These are phyloP conservation scores for Disparrhopalites patrizii DNA, from an alignment of 2,888 invertebrate species.

Conservation along the genomic window DNA sequence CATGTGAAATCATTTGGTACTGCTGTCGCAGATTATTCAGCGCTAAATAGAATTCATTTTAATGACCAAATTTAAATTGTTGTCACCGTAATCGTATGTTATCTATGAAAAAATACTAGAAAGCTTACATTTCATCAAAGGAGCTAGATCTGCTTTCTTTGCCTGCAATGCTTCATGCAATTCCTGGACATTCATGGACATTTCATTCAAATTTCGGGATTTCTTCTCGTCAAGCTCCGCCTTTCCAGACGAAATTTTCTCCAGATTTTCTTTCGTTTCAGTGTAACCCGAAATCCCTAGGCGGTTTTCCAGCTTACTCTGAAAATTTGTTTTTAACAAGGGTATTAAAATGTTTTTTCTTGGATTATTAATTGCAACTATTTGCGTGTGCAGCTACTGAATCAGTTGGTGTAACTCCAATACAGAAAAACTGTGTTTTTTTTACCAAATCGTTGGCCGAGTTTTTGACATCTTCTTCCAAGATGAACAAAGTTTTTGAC, in stretches of 20 bases:
- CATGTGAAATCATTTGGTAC: slow-evolving; percentile 61
- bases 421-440: slow-evolving; percentile 43
- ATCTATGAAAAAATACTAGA: not conserved
- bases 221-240: slow-evolving; percentile 56
- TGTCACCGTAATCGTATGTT: too few species aligned
- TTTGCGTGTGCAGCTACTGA: slow-evolving; percentile 17
- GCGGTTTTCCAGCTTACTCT: slow-evolving; percentile 50
- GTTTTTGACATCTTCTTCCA: slow-evolving; percentile 56
- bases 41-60: slow-evolving; percentile 50
- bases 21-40: slow-evolving; percentile 65
- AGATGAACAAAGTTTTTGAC: slow-evolving; percentile 69
- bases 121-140: slow-evolving; percentile 54
- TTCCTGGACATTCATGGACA: slow-evolving; percentile 56
- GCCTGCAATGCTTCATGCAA: slow-evolving; percentile 59
- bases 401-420: slow-evolving; percentile 9
- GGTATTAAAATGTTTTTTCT: not conserved
- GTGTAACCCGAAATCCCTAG: slow-evolving; percentile 54
- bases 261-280: slow-evolving; percentile 58
- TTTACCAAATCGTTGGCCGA: slow-evolving; percentile 58
- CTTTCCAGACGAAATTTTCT: slow-evolving; percentile 58
- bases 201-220: slow-evolving; percentile 56
- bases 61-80: too few species aligned
- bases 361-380: not conserved
- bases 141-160: slow-evolving; percentile 61
- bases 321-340: slow-evolving; percentile 11